Conservation (phyloP, 2,888 invertebrate species). For the Hermaeophaga mercurialis region DNA sequence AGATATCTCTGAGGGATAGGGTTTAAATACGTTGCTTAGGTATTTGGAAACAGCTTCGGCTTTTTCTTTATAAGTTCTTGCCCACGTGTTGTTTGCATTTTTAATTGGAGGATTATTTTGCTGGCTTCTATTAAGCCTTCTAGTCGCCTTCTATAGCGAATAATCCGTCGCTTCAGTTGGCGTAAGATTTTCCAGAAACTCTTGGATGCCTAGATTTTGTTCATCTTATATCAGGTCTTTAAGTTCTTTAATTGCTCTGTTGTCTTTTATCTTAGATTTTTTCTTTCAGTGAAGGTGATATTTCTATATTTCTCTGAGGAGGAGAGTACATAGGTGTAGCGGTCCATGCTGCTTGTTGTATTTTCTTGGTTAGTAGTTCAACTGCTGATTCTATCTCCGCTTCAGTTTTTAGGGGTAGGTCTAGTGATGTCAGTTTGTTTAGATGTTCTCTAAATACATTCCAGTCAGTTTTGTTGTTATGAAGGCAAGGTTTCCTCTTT, state of each 20-base stretch:
- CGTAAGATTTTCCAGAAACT: neutral
- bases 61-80: constrained; percentile 2
- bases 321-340: neutral
- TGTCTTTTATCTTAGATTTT: neutral
- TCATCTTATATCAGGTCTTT: neutral
- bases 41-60: neutral
- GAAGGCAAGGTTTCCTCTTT: constrained; percentile 5
- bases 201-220: neutral
- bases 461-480: too few relatives aligned
- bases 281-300: neutral
- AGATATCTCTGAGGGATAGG: too few relatives aligned
- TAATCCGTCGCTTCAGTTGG: neutral
- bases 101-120: neutral
- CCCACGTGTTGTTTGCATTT: neutral
- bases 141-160: neutral
- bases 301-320: neutral
- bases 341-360: too few relatives aligned
- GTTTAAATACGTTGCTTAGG: too few relatives aligned
- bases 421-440: constrained; percentile 5
- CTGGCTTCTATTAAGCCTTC: neutral
- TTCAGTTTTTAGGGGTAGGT: too few relatives aligned
- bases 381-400: too few relatives aligned
- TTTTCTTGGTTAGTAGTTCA: too few relatives aligned
- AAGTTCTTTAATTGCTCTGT: neutral
- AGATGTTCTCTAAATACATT: too few relatives aligned